Conservation (phyloP, 2,888 invertebrate genomes). For the Vesta saturnalis region DNA sequence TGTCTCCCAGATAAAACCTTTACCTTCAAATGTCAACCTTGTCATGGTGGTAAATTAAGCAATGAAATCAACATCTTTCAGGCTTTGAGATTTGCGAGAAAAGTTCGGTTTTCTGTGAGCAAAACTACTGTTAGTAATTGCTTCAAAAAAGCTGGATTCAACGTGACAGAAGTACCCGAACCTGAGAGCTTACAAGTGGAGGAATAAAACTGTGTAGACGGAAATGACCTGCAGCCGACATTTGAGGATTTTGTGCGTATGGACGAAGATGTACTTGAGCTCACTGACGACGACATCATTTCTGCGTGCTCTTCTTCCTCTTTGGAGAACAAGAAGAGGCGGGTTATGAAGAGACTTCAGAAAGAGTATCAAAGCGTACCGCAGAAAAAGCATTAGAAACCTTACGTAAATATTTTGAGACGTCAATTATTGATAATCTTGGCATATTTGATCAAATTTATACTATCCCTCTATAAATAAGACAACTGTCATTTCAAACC, state of each 20-base stretch:
- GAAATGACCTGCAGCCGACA: neutral
- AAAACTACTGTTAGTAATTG: neutral
- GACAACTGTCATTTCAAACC: no score
- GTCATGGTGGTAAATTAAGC: no score
- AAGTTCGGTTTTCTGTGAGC: neutral
- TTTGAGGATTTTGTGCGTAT: neutral
- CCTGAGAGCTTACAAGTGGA: neutral
- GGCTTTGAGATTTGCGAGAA: neutral
- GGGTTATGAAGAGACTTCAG: neutral
- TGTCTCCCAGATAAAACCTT: no score
- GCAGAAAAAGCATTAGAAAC: neutral
- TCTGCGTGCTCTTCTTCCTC: neutral
- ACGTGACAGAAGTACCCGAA: neutral
- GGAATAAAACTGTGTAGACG: neutral
- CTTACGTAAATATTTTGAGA: neutral
- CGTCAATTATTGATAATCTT: neutral
- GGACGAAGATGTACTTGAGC: neutral
- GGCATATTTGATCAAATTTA: no score
- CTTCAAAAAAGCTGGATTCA: neutral
- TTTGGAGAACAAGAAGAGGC: neutral
- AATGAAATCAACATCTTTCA: neutral
- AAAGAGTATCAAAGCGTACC: neutral
- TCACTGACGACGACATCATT: neutral
- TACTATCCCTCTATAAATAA: no score
- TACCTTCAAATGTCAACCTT: no score